Percentiles rank a stretch among this genome's conserved stretches.
phyloP scores from a whole-genome alignment of 35 echinoderm and acorn worm species.

The Diadema setosum region DNA sequence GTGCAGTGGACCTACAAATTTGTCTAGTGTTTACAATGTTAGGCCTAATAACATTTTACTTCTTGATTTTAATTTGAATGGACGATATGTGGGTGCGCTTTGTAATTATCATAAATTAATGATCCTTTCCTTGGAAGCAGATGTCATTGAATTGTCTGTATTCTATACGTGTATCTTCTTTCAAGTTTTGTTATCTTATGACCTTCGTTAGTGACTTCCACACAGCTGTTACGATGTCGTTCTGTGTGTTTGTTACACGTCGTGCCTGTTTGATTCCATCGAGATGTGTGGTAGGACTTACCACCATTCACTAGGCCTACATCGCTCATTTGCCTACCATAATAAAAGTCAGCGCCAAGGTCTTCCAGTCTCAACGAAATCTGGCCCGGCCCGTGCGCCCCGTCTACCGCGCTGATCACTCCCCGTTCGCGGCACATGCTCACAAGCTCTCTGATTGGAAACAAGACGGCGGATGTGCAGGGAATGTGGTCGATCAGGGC shows the following conservation, averaged over 20 bases:
- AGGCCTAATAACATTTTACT: no score
- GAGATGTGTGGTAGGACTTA: background rate
- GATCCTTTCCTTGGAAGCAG: no score
- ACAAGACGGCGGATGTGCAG: slow-evolving; percentile 28
- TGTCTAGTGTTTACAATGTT: no score
- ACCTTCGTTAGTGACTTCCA: background rate
- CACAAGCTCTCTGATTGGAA: slow-evolving; percentile 54
- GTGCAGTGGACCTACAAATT: no score
- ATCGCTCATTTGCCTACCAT: background rate
- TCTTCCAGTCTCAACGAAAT: slow-evolving; percentile 32
- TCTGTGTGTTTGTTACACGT: background rate
- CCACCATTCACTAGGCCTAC: background rate
- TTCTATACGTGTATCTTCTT: no score
- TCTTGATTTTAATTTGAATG: no score
- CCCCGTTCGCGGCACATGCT: slow-evolving; percentile 47
- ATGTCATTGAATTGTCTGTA: no score
- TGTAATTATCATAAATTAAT: no score
- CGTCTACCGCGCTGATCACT: slow-evolving; percentile 63
- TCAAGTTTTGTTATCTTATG: no score
- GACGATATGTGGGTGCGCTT: no score
- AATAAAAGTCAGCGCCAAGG: slow-evolving; percentile 52
- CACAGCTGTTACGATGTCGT: no score
- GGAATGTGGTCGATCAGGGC: slow-evolving; percentile 76
- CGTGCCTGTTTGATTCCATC: background rate
- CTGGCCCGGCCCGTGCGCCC: slow-evolving; percentile 77